A percentile compares a stretch with the other conserved stretches of the same genome.
Evolutionary conservation across 2,888 invertebrate genomes (phyloP).

Genomic region (Pachliopta kotzebuea): DNA sequence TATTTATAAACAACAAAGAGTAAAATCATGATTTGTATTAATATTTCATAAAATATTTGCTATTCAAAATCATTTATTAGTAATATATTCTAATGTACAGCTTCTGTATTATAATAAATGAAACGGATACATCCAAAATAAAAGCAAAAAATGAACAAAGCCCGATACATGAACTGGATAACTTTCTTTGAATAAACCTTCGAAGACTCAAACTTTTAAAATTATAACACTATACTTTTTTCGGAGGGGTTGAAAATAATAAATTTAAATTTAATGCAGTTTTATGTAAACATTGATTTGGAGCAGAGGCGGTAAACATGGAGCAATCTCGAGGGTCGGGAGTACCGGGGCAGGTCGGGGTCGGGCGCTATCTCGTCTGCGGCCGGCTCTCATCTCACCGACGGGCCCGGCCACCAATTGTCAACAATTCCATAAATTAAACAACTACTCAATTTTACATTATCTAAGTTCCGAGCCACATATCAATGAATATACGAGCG

Average conservation of each 20-base stretch:
- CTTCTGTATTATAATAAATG: too few relatives aligned
- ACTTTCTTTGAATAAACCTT: too few relatives aligned
- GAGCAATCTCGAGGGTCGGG: conserved; percentile 43
- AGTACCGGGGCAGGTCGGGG: conserved; percentile 46
- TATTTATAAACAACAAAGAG: neutral
- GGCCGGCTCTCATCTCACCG: conserved; percentile 4
- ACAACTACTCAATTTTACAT: neutral
- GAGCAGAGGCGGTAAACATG: conserved; percentile 34
- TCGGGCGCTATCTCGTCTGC: conserved; percentile 44
- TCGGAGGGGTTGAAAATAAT: neutral
- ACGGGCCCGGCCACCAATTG: neutral
- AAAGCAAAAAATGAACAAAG: too few relatives aligned
- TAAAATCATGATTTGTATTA: neutral
- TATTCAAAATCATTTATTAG: too few relatives aligned
- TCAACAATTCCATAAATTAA: conserved; percentile 3
- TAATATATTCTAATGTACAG: too few relatives aligned
- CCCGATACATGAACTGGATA: too few relatives aligned
- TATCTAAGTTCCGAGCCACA: neutral
- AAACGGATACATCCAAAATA: too few relatives aligned
- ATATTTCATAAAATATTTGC: too few relatives aligned
- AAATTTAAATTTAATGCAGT: neutral
- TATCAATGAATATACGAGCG: neutral
- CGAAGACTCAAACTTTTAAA: too few relatives aligned
- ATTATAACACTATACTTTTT: neutral
- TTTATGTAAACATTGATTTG: conserved; percentile 5